phyloP scores from a whole-genome alignment of 2,113 vertebrate genomes.

The Oceanites oceanicus region DNA sequence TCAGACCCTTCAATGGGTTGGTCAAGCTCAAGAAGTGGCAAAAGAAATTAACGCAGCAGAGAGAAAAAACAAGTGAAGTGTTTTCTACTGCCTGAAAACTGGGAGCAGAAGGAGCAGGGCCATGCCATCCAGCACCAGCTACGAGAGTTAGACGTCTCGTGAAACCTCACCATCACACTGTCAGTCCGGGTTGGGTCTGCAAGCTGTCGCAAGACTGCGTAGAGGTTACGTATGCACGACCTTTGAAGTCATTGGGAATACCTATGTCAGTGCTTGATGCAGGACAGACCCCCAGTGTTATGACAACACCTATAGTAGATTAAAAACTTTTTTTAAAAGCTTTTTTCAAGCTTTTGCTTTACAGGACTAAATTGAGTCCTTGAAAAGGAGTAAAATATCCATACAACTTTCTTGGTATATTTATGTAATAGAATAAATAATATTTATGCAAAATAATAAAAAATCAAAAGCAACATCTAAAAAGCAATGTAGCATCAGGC shows the following conservation, averaged over 20 bases:
- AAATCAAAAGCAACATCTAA: background rate
- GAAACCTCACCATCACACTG: background rate
- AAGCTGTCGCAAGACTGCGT: background rate
- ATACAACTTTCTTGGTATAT: background rate
- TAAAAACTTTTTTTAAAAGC: background rate
- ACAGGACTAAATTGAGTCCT: background rate
- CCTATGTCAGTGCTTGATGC: background rate
- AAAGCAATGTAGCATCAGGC: background rate
- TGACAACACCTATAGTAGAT: background rate
- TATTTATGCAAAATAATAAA: background rate
- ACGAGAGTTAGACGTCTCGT: accelerated
- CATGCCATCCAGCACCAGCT: accelerated
- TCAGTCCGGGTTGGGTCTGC: background rate
- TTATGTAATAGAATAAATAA: background rate
- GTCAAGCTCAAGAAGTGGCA: background rate
- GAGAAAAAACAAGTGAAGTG: background rate
- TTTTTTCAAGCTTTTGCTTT: background rate
- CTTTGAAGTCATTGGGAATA: background rate
- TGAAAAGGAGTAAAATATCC: background rate
- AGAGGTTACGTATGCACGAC: background rate
- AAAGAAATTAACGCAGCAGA: background rate
- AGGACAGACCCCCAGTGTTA: background rate
- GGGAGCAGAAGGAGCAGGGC: background rate
- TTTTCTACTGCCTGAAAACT: background rate
- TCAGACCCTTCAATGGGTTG: background rate